Evolutionary conservation across 2,113 vertebrate species (phyloP), one percentile per base, ranked within the genome.

Genomic region (Coreoperca whiteheadi): DNA sequence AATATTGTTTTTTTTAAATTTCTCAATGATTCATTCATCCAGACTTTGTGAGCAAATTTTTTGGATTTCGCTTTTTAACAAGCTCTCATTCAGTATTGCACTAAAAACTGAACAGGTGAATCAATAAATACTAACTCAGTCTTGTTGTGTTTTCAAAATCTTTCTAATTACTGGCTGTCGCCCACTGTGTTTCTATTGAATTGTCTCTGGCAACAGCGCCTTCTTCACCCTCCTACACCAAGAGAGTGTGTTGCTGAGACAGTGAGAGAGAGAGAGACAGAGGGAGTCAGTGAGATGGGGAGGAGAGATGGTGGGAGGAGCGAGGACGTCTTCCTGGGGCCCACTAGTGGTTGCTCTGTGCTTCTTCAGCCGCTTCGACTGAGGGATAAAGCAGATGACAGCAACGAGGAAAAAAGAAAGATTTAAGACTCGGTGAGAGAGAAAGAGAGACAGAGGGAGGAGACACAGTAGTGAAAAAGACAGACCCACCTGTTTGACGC

Each of bases 321-420:
- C 71, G 74, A 63, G 39, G 50, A 79, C 0, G 56, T 83, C 72
- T 88, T 86, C 76, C 50, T 83, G 79, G 71, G 88, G 92, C 86
- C 89, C 89, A 93, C 89, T 89, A 90, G 89, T 83, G 91, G 89
- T 20, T 66, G 76, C 61, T 77, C 56, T 21, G 39, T 6, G 83
- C 68, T 87, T 81, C 63, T 87, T 89, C 78, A 88, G 77, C 74
- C 15, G 2, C 75, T 72, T 34, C 1, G 9, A 14, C 39, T 53
- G 63, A 86, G 65, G 61, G 41, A 72, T 39, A n/a, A 60, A 77
- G 63, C 73, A 72, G 77, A 71, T 77, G 77, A 90, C 81, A 78
- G 48, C 32, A 60, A 65, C 11, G 7, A 63, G 71, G 50, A 81
- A 53, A 74, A 3, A 50, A 63, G 11, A 82, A 51, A 81, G 78